Percentiles rank a stretch among this genome's conserved stretches.
phyloP scores from a whole-genome alignment of 2,113 vertebrate genomes.

The Oryzias melastigma region DNA sequence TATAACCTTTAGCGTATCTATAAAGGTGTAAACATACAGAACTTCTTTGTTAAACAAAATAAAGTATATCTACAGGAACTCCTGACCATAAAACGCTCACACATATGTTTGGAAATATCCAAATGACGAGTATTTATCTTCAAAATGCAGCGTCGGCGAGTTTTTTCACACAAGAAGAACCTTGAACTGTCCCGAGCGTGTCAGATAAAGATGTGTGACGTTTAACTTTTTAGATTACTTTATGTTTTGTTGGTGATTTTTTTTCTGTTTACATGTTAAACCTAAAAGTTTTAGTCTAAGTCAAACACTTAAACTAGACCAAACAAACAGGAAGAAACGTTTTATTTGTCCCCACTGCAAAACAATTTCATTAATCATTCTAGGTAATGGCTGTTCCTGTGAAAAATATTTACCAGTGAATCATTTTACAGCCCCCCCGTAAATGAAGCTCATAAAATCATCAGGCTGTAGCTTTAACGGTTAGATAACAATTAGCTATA shows the following conservation, averaged over 20 bases:
- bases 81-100: too few species aligned
- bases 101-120: not conserved
- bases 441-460: conserved; percentile 13
- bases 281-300: too few species aligned
- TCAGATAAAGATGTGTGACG: not conserved
- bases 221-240: not conserved
- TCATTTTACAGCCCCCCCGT: too few species aligned
- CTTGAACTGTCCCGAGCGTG: conserved; percentile 34
- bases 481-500: not conserved
- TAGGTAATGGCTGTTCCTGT: not conserved
- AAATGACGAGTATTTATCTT: conserved; percentile 30
- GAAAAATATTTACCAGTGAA: conserved; percentile 2
- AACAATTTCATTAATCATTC: not conserved
- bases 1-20: too few species aligned
- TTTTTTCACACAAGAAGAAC: conserved; percentile 22
- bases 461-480: conserved; percentile 4
- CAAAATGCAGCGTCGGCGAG: conserved; percentile 2
- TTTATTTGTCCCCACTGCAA: too few species aligned
- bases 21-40: too few species aligned
- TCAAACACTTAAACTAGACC: too few species aligned
- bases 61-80: too few species aligned
- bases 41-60: too few species aligned
- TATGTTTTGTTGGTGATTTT: too few species aligned
- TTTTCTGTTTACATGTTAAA: too few species aligned
- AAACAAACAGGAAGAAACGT: too few species aligned